Conservation (phyloP, 1,140 invertebrate genomes). For the Chymomyza costata region DNA sequence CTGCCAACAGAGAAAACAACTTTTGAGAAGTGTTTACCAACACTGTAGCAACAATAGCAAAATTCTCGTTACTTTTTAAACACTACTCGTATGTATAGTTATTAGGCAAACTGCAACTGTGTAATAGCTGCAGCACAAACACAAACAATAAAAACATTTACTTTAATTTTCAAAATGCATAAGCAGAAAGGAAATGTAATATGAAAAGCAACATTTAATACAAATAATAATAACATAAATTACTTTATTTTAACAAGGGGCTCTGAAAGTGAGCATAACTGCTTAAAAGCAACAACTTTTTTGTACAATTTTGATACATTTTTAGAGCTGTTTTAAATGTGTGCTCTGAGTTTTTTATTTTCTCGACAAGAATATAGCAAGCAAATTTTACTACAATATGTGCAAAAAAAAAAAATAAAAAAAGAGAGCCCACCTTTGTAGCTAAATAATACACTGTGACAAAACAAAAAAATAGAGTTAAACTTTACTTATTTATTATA, state of each 20-base stretch:
- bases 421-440: constrained; percentile 61
- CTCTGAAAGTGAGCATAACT: constrained; percentile 14
- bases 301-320: constrained; percentile 68
- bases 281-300: constrained; percentile 24
- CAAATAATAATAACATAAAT: constrained; percentile 65
- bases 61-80: too few relatives aligned
- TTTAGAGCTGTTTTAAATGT: constrained; percentile 56
- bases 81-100: too few relatives aligned
- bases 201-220: constrained; percentile 31
- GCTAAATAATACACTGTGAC: constrained; percentile 50
- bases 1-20: too few relatives aligned
- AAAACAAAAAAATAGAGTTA: constrained; percentile 2
- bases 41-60: too few relatives aligned
- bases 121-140: constrained; percentile 25
- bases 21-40: too few relatives aligned
- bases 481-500: constrained; percentile 7
- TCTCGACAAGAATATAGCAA: constrained; percentile 27
- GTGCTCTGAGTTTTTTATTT: constrained; percentile 35
- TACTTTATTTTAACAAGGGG: constrained; percentile 54
- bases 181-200: constrained; percentile 24
- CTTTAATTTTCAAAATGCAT: constrained; percentile 62
- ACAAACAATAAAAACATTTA: constrained; percentile 60
- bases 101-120: constrained; percentile 43
- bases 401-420: constrained; percentile 12
- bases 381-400: constrained; percentile 26